phyloP scores from a whole-genome alignment of 2,113 vertebrate species.

The Genyomyrus donnyi region DNA sequence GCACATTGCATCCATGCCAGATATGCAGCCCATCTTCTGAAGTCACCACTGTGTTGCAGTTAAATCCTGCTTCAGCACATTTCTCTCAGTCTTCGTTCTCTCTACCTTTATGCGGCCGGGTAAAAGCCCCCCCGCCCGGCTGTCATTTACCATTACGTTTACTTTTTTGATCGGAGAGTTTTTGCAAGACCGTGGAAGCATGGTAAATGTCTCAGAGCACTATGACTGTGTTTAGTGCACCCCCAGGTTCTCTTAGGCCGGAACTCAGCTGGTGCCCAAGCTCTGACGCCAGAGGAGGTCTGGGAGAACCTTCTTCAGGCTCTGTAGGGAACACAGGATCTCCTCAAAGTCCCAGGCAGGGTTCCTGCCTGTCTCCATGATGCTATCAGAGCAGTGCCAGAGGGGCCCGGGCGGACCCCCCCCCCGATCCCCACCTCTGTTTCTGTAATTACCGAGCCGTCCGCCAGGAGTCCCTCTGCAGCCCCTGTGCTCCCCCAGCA shows the following conservation, averaged over 20 bases:
- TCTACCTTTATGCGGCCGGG: neutral
- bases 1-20: neutral
- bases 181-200: neutral
- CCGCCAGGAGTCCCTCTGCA: constrained; percentile 37
- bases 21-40: neutral
- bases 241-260: too few species aligned
- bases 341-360: neutral
- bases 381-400: too few species aligned
- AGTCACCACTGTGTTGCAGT: neutral
- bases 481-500: constrained; percentile 40
- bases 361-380: neutral
- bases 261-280: neutral
- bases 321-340: neutral
- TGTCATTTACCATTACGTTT: neutral
- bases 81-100: neutral
- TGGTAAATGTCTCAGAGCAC: neutral
- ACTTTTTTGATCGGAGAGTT: neutral
- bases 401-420: too few species aligned
- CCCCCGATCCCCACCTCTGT: neutral
- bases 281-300: neutral
- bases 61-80: neutral
- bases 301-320: neutral
- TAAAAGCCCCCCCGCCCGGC: neutral
- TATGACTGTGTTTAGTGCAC: neutral
- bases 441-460: constrained; percentile 54